Evolutionary conservation across 2,113 vertebrate genomes (phyloP).

Genomic region (Struthio camelus): DNA sequence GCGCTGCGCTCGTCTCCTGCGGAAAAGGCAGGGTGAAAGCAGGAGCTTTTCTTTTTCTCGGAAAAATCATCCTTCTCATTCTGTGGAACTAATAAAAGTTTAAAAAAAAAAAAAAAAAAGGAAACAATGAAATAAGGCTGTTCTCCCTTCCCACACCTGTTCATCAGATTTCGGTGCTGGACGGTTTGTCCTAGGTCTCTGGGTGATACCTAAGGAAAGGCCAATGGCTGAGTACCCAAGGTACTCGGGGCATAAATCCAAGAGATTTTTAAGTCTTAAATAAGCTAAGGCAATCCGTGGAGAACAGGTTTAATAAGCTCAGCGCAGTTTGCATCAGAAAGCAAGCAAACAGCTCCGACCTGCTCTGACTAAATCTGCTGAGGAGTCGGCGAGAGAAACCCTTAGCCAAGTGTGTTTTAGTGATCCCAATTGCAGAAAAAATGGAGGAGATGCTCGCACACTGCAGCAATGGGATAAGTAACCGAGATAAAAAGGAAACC

Average conservation of each 20-base stretch:
- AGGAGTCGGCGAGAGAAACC: background rate
- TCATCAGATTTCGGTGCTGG: background rate
- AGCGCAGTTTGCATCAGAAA: background rate
- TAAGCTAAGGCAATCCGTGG: background rate
- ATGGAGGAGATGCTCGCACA: background rate
- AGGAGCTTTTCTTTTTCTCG: background rate
- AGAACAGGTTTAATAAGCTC: background rate
- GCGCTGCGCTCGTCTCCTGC: background rate
- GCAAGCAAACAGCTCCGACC: background rate
- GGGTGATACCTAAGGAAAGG: background rate
- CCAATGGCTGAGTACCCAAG: background rate
- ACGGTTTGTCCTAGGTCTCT: background rate
- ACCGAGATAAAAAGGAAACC: background rate
- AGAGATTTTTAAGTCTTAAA: background rate
- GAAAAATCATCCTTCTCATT: background rate
- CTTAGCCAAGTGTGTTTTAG: background rate
- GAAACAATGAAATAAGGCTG: background rate
- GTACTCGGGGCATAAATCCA: background rate
- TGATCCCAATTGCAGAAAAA: background rate
- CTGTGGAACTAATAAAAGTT: background rate
- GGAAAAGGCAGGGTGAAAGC: background rate
- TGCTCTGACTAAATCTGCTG: background rate
- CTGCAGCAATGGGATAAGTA: background rate
- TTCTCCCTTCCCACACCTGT: background rate
- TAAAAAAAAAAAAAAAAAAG: background rate